Evolutionary conservation across 2,888 invertebrate species (phyloP).

Genomic region (Alloscopus bannaensis): DNA sequence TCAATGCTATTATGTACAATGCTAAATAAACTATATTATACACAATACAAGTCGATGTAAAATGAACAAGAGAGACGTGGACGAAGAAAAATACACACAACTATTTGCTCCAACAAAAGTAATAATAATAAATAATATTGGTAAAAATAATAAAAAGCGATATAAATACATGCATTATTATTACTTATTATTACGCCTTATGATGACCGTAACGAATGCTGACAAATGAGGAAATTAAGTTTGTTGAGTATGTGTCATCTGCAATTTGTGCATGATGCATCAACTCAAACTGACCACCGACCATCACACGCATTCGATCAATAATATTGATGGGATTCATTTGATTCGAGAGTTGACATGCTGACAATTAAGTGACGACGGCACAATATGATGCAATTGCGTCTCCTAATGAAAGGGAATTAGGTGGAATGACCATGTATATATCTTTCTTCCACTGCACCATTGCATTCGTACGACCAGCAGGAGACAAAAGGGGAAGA

Average conservation of each 20-base stretch:
- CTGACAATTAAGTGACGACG: constrained; percentile 31
- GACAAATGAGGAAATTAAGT: too few species aligned
- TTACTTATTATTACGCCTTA: too few species aligned
- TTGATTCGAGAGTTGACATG: background rate
- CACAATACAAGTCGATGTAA: too few species aligned
- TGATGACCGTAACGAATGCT: too few species aligned
- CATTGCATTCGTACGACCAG: background rate
- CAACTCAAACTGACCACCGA: background rate
- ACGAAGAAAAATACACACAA: constrained; percentile 35
- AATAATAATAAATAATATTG: constrained; percentile 40
- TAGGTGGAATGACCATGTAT: constrained; percentile 8
- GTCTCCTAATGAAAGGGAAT: constrained; percentile 37
- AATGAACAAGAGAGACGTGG: constrained; percentile 1
- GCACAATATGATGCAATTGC: constrained; percentile 12
- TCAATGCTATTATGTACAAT: too few species aligned
- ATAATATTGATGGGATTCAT: background rate
- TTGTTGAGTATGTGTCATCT: too few species aligned
- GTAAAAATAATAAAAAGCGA: constrained; percentile 4
- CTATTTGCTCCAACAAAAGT: constrained; percentile 55
- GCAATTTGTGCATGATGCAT: too few species aligned
- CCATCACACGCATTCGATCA: background rate
- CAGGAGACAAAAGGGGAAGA: constrained; percentile 18
- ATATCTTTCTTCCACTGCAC: too few species aligned
- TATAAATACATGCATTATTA: background rate
- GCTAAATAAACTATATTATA: background rate